Percentiles rank a stretch among this genome's conserved stretches.
Conservation (phyloP, 37 sponge, comb jelly and placozoan species). For the Hexactinellida sp. region DNA sequence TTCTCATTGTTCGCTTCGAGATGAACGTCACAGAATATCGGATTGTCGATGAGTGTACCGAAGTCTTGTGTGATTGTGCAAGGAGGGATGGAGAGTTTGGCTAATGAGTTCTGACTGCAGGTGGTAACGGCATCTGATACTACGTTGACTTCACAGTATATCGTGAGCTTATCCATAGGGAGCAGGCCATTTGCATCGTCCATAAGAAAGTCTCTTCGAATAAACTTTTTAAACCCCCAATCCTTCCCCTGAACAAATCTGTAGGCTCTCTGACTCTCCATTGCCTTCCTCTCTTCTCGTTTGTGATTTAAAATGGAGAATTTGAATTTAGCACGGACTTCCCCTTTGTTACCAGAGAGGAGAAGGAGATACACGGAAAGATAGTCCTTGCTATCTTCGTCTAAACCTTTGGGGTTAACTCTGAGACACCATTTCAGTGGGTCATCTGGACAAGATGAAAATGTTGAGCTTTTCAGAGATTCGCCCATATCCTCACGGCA, state of each 20-base stretch:
- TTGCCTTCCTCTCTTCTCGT: constrained; percentile 89
- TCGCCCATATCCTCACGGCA: constrained; percentile 92
- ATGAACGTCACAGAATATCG: not conserved
- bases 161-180: constrained; percentile 88
- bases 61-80: constrained; percentile 8
- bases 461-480: constrained; percentile 81
- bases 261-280: constrained; percentile 98
- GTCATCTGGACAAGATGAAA: constrained; percentile 63
- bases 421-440: constrained; percentile 92
- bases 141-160: constrained; percentile 75
- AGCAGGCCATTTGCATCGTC: constrained; percentile 88
- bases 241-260: constrained; percentile 96
- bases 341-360: constrained; percentile 69
- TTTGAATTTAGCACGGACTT: constrained; percentile 93
- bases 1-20: not conserved
- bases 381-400: constrained; percentile 92
- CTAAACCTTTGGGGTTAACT: constrained; percentile 91
- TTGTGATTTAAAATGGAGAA: constrained; percentile 92
- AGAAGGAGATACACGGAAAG: constrained; percentile 90
- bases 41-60: not conserved
- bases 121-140: not conserved
- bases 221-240: constrained; percentile 99
- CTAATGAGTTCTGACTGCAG: constrained; percentile 15
- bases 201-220: constrained; percentile 90
- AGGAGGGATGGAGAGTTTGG: not conserved